Percentiles rank a stretch among this genome's conserved stretches.
Conservation (phyloP, 2,113 vertebrate genomes). For the Megaceryle maxima region DNA sequence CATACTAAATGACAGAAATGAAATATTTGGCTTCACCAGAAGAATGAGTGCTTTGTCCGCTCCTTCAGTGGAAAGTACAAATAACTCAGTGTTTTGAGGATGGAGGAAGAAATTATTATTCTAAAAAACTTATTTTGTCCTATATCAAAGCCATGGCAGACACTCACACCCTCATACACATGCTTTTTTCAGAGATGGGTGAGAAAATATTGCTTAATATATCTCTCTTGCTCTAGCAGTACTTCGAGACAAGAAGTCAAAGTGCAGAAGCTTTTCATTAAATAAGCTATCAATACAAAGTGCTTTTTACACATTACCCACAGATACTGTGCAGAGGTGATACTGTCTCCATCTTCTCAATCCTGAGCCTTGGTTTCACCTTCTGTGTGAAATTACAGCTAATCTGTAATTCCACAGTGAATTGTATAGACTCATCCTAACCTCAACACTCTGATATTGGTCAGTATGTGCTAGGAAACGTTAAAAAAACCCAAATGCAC, state of each 20-base stretch:
- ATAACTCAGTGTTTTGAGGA: not conserved
- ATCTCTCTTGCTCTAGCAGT: not conserved
- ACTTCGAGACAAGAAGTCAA: not conserved
- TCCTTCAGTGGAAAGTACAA: not conserved
- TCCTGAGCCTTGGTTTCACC: not conserved
- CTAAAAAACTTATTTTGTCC: not conserved
- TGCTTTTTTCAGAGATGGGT: not conserved
- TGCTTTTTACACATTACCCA: not conserved
- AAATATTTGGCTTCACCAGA: not conserved
- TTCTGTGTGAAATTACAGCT: not conserved
- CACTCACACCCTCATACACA: not conserved
- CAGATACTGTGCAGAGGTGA: not conserved
- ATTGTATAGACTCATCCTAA: not conserved
- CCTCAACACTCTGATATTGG: not conserved
- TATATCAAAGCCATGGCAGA: not conserved
- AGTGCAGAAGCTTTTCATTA: slow-evolving; percentile 19
- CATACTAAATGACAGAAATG: not conserved
- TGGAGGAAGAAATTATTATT: not conserved
- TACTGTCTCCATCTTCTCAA: not conserved
- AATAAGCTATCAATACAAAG: not conserved
- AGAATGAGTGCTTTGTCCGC: not conserved
- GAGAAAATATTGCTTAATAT: not conserved
- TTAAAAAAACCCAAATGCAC: not conserved
- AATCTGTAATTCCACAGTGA: not conserved
- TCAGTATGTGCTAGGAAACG: not conserved